Evolutionary conservation across 2,113 vertebrate species (phyloP).

Genomic region (Chitala chitala): DNA sequence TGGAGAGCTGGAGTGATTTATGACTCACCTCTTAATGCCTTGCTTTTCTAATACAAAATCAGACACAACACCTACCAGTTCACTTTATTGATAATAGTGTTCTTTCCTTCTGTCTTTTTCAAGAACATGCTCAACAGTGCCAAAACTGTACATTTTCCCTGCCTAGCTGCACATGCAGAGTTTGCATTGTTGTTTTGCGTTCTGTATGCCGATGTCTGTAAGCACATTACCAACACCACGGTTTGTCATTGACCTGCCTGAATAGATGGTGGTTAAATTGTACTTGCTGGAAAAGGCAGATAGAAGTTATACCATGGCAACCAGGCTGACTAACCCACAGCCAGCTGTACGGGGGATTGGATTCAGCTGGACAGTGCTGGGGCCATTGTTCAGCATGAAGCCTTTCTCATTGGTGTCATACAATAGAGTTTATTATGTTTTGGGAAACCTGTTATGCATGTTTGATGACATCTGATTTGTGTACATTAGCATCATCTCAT

Average conservation of each 20-base stretch:
- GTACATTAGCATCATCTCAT: background rate
- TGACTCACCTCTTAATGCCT: background rate
- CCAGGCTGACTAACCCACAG: too few relatives aligned
- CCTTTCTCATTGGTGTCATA: background rate
- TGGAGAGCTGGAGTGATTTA: background rate
- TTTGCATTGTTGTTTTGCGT: background rate
- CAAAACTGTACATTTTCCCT: background rate
- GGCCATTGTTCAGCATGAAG: background rate
- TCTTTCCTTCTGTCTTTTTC: background rate
- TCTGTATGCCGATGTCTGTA: background rate
- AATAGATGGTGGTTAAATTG: too few relatives aligned
- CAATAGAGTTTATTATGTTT: background rate
- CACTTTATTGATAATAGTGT: conserved; percentile 1
- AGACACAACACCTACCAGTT: background rate
- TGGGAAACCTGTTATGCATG: background rate
- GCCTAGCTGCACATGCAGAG: background rate
- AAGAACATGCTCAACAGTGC: background rate
- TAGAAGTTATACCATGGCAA: too few relatives aligned
- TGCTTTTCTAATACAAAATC: background rate
- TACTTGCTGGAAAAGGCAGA: too few relatives aligned
- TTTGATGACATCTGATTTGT: conserved; percentile 1
- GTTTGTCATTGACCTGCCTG: too few relatives aligned
- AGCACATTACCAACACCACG: too few relatives aligned
- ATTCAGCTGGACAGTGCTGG: background rate
- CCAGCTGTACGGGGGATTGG: too few relatives aligned